phyloP scores from a whole-genome alignment of 2,797 vertebrate genomes.

The Glossophaga mutica region DNA sequence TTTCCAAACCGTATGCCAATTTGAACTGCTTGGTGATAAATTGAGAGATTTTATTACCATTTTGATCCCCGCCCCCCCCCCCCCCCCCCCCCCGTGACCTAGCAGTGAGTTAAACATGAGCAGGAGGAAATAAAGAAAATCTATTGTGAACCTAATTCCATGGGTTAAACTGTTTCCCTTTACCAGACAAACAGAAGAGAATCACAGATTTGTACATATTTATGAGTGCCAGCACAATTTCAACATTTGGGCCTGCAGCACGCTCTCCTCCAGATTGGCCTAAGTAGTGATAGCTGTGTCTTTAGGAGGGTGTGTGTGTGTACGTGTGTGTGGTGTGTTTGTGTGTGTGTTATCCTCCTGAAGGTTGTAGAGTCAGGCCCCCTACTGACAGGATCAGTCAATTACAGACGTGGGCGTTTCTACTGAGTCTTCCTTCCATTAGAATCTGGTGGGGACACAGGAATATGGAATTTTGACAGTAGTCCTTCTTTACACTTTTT shows the following conservation, averaged over 20 bases:
- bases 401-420: conserved; percentile 63
- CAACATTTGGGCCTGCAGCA: conserved; percentile 46
- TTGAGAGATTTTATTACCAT: conserved; percentile 70
- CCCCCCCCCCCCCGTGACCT: neutral
- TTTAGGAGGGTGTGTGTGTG: neutral
- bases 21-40: conserved; percentile 71
- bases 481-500: neutral
- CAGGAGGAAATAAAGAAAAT: conserved; percentile 56
- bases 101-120: conserved; percentile 52
- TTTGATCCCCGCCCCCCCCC: neutral
- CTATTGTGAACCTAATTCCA: conserved; percentile 49
- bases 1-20: conserved; percentile 71
- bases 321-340: neutral
- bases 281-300: conserved; percentile 24
- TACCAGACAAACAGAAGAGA: conserved; percentile 28
- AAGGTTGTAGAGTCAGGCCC: conserved; percentile 73
- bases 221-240: conserved; percentile 54
- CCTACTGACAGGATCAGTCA: conserved; percentile 73
- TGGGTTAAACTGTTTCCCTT: conserved; percentile 40
- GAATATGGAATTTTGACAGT: neutral
- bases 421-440: neutral
- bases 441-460: neutral
- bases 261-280: conserved; percentile 25
- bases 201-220: conserved; percentile 39
- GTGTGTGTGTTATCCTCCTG: neutral